Percentiles rank a stretch among this genome's conserved stretches.
These are phyloP conservation scores for Hypomecis punctinalis DNA, from an alignment of 2,888 invertebrate genomes.

Conservation along the genomic window DNA sequence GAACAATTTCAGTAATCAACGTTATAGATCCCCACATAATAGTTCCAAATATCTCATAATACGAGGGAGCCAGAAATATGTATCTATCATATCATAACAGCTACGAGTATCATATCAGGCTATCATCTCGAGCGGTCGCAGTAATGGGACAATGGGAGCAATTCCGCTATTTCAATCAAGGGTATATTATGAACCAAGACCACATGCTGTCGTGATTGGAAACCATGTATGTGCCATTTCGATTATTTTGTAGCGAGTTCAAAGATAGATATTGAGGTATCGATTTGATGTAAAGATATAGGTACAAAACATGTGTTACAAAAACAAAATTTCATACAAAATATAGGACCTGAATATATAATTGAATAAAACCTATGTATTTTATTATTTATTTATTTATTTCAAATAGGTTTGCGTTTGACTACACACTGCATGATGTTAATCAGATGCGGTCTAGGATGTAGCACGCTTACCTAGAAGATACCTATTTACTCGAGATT, in stretches of 20 bases:
- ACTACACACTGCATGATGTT: too few species aligned
- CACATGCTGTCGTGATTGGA: slow-evolving; percentile 32
- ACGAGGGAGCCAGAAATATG: slow-evolving; percentile 15
- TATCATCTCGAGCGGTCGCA: slow-evolving; percentile 54
- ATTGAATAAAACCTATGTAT: too few species aligned
- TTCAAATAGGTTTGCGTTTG: too few species aligned
- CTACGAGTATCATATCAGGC: slow-evolving; percentile 12
- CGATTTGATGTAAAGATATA: too few species aligned
- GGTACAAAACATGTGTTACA: too few species aligned
- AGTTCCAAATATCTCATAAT: slow-evolving; percentile 14
- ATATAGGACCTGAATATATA: too few species aligned
- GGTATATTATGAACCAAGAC: slow-evolving; percentile 52
- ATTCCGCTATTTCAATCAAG: slow-evolving; percentile 70
- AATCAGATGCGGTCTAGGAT: too few species aligned
- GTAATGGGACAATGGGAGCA: slow-evolving; percentile 60
- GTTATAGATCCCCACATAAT: not conserved
- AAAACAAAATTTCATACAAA: too few species aligned
- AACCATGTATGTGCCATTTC: slow-evolving; percentile 30
- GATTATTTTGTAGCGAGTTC: not conserved
- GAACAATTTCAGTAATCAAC: slow-evolving; percentile 66
- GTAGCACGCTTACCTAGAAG: too few species aligned
- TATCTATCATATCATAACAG: slow-evolving; percentile 27
- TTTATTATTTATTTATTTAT: too few species aligned
- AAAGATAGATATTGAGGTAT: not conserved
- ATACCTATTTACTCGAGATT: too few species aligned